Base-by-base conservation (phyloP, 2,888 invertebrate genomes). In the Linnaemya tessellans region DNA sequence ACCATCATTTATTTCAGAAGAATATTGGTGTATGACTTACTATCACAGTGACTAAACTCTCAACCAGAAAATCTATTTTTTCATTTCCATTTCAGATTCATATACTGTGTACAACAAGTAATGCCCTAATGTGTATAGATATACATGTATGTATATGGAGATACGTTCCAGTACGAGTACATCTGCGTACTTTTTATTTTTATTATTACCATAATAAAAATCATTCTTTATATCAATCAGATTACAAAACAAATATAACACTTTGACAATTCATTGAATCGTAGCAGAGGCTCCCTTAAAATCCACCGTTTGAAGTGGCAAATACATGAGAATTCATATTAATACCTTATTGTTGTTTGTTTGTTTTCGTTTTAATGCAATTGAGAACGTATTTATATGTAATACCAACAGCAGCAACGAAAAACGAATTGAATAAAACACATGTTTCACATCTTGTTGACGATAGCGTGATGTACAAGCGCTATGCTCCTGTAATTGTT, bases 401-500 rank as follows among this genome's bases (percentile, higher is more conserved):
- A 62, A 65, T 15, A 58, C 54, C 41, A 58, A 20, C 10, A 51
- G 10, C 49, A n/a, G 35, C 20, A 35, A 4, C 7, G 30, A 18
- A 30, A 30, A 30, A 30, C 5, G 38, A 35, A 62, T 22, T 22
- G 20, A 54, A 58, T 75, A 70, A 56, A 79, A 68, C 84, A 84
- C 75, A 74, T 84, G 84, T 60, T 75, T 65, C 75, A 70, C 84
- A 80, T 84, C 80, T 75, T 84, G 71, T 51, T 67, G 56, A 41
- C 30, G 64, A 60, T 65, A 20, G 56, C 18, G 51, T 38, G 25
- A 51, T 15, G 41, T 15, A 20, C 41, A 41, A 25, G 51, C 35
- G 54, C 18, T 18, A 1, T 54, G 38, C 41, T 38, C 15, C 62
- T 68, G 60, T 15, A 20, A 25, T 13, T 51, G 41, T 13, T 65